Evolutionary conservation across 2,797 vertebrate species (phyloP).

Genomic region (Enteromius mattozi): DNA sequence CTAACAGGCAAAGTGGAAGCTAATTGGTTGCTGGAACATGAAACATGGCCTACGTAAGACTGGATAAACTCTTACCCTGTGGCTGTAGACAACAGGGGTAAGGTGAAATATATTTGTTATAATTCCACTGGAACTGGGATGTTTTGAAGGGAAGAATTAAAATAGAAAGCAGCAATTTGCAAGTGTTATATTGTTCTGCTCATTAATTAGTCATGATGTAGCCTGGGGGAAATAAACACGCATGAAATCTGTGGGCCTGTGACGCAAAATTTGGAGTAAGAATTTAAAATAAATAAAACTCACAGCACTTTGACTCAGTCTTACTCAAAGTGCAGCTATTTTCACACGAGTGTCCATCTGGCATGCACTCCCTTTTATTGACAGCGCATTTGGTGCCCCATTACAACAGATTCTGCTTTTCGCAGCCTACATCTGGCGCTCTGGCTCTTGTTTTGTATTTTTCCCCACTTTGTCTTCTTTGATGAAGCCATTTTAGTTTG

Average conservation of each 20-base stretch:
- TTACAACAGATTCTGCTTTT: slow-evolving; percentile 46
- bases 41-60: neutral
- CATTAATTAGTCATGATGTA: slow-evolving; percentile 18
- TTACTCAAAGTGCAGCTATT: slow-evolving; percentile 42
- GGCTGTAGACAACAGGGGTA: slow-evolving; percentile 2
- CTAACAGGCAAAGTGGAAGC: neutral
- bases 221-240: neutral
- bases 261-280: neutral
- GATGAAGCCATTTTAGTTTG: slow-evolving; percentile 22
- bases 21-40: neutral
- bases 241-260: neutral
- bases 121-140: slow-evolving; percentile 3
- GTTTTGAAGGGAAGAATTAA: slow-evolving; percentile 36
- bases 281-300: slow-evolving; percentile 38
- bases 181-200: slow-evolving; percentile 16
- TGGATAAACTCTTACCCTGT: neutral
- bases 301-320: slow-evolving; percentile 37
- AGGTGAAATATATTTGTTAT: slow-evolving; percentile 24
- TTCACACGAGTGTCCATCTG: slow-evolving; percentile 41
- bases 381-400: slow-evolving; percentile 35
- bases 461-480: slow-evolving; percentile 37
- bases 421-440: slow-evolving; percentile 43
- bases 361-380: slow-evolving; percentile 43
- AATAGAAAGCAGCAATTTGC: slow-evolving; percentile 22
- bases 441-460: slow-evolving; percentile 41